Percentiles rank a stretch among this genome's conserved stretches.
These are phyloP conservation scores for Ptyas mucosa DNA, from an alignment of 2,113 vertebrate species.

Conservation along the genomic window DNA sequence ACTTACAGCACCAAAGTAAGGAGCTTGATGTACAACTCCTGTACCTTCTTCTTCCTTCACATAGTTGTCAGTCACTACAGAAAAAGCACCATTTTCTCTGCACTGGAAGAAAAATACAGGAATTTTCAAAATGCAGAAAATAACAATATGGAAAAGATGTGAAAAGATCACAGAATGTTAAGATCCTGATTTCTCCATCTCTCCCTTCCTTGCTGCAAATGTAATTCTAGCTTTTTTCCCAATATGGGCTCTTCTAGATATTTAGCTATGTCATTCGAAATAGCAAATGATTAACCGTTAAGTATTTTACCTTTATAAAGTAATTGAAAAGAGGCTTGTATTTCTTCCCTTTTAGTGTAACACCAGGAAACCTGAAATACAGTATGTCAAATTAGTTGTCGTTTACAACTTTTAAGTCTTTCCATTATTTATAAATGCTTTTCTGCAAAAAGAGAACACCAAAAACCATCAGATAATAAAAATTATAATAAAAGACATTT, in stretches of 20 bases:
- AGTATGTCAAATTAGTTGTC: neutral
- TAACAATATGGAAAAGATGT: neutral
- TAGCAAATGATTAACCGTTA: neutral
- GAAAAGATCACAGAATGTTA: neutral
- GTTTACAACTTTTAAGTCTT: neutral
- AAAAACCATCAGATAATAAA: neutral
- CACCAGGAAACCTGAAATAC: slow-evolving; percentile 84
- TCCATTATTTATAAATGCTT: neutral
- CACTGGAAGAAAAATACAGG: slow-evolving; percentile 68
- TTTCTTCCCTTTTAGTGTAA: slow-evolving; percentile 86
- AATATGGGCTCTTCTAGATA: neutral
- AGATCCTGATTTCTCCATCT: neutral
- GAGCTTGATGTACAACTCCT: slow-evolving; percentile 94
- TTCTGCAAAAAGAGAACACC: neutral
- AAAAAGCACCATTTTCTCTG: slow-evolving; percentile 84
- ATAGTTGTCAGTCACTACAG: slow-evolving; percentile 84
- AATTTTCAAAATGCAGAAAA: neutral
- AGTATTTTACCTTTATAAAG: slow-evolving; percentile 82
- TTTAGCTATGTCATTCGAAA: neutral
- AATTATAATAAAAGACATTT: neutral
- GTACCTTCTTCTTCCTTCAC: slow-evolving; percentile 95
- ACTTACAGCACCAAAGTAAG: slow-evolving; percentile 97
- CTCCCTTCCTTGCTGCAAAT: neutral
- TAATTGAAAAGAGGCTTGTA: slow-evolving; percentile 93
- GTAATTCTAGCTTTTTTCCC: neutral